Evolutionary conservation across 2,888 invertebrate species (phyloP).

Genomic region (Ellobium chinense): DNA sequence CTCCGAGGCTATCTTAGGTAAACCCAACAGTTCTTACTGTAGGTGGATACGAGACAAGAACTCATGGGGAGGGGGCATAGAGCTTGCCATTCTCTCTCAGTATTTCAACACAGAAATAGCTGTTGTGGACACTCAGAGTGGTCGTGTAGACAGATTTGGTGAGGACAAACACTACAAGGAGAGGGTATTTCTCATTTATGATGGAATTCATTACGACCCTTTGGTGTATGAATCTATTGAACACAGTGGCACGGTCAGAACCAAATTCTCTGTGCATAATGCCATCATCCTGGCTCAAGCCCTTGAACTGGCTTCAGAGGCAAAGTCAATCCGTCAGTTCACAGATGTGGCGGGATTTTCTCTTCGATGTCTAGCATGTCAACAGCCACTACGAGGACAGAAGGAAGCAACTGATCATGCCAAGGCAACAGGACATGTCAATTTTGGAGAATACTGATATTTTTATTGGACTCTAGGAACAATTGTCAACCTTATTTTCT

Average conservation of each 20-base stretch:
- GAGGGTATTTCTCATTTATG: slow-evolving; percentile 93
- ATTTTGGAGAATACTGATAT: slow-evolving; percentile 79
- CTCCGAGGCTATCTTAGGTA: slow-evolving; percentile 88
- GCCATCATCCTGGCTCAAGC: slow-evolving; percentile 88
- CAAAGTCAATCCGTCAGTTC: slow-evolving; percentile 92
- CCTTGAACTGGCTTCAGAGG: slow-evolving; percentile 90
- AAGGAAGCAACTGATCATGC: slow-evolving; percentile 91
- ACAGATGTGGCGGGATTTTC: slow-evolving; percentile 94
- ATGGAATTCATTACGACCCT: slow-evolving; percentile 98
- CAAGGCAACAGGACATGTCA: slow-evolving; percentile 87
- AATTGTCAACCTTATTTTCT: too few species aligned
- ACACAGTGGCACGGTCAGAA: slow-evolving; percentile 81
- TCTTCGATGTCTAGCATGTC: slow-evolving; percentile 90
- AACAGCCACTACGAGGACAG: slow-evolving; percentile 88
- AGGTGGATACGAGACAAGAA: slow-evolving; percentile 90
- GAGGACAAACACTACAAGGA: slow-evolving; percentile 92
- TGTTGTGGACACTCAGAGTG: slow-evolving; percentile 93
- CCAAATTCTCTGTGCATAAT: slow-evolving; percentile 89
- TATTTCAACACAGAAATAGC: slow-evolving; percentile 95
- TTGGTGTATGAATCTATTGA: slow-evolving; percentile 88
- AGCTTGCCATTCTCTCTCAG: slow-evolving; percentile 90
- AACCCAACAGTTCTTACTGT: slow-evolving; percentile 91
- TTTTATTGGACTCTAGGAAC: too few species aligned
- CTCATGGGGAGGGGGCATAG: slow-evolving; percentile 97
- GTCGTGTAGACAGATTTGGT: slow-evolving; percentile 92